Base-by-base conservation (phyloP, 92 coral and sea anemone genomes). In the Porites evermanni region DNA sequence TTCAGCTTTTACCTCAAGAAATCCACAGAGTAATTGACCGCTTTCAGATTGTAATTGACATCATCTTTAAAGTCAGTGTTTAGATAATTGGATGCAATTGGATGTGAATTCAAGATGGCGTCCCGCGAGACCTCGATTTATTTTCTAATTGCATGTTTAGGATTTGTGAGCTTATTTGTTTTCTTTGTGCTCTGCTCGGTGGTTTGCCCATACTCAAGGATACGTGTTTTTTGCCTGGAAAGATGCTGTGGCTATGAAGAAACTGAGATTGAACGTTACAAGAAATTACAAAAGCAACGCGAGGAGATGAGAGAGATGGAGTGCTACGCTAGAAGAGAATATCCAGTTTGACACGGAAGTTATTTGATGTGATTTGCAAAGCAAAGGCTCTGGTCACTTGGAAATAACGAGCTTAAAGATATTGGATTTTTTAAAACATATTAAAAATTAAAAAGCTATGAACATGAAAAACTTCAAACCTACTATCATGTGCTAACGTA, bases 171-270 rank as follows among this genome's bases (percentile, higher is more conserved):
- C 47, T 77, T 77, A n/a, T 77, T 61, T 54, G 81, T 58, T 53
- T 0, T 77, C 12, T 77, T 53, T 13, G 9, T 64, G 16, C 13
- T 77, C 53, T 77, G 70, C 26, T 77, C 69, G 6, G 81, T 77
- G 23, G 81, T 77, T 77, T 77, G 81, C 29, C 81, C 81, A 23
- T 77, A 77, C 70, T 16, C 81, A 38, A 77, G 70, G 56, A 60
- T 54, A 60, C 81, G 81, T 5, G 81, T 69, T 5, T 60, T 24
- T 7, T 77, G 56, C 53, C 17, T 77, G 78, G 78, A 74, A 51
- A 77, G 26, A 38, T 77, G 81, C n/a, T 64, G 81, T 8, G 68
- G 70, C 20, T 64, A 77, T 53, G 81, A 77, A 29, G 70, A 77
- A 29, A 56, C 32, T 6, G 81, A 26, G 63, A 24, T 59, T 10